phyloP scores from a whole-genome alignment of 2,113 vertebrate species.

The Cynopterus brachyotis region DNA sequence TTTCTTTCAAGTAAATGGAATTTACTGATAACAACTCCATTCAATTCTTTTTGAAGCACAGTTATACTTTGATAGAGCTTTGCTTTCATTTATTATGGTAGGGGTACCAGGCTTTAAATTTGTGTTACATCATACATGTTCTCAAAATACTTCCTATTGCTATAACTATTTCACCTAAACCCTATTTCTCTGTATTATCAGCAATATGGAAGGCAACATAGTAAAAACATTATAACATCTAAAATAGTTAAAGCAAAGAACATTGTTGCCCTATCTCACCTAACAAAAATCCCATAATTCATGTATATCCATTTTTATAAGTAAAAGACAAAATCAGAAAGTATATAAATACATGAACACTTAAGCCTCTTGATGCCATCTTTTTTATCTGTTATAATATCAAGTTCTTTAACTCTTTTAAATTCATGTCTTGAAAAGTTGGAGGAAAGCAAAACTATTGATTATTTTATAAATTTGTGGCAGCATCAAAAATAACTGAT shows the following conservation, averaged over 20 bases:
- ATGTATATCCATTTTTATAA: background rate
- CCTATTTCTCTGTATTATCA: background rate
- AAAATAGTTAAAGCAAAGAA: background rate
- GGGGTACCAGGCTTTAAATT: background rate
- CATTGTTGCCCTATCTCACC: background rate
- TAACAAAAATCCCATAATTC: background rate
- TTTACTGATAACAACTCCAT: background rate
- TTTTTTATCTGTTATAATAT: background rate
- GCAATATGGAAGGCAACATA: background rate
- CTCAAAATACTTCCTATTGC: background rate
- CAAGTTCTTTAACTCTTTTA: background rate
- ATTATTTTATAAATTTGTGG: background rate
- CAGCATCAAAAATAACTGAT: background rate
- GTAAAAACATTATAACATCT: background rate
- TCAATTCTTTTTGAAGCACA: background rate
- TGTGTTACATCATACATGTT: background rate
- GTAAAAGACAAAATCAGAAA: background rate
- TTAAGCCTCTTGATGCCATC: background rate
- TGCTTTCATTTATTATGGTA: background rate
- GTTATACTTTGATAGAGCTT: background rate
- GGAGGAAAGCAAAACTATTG: background rate
- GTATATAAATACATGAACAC: background rate
- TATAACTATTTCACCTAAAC: background rate
- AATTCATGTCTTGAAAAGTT: background rate
- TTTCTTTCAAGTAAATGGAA: background rate